phyloP scores from a whole-genome alignment of 2,888 invertebrate species.

The Leucozona laternaria region DNA sequence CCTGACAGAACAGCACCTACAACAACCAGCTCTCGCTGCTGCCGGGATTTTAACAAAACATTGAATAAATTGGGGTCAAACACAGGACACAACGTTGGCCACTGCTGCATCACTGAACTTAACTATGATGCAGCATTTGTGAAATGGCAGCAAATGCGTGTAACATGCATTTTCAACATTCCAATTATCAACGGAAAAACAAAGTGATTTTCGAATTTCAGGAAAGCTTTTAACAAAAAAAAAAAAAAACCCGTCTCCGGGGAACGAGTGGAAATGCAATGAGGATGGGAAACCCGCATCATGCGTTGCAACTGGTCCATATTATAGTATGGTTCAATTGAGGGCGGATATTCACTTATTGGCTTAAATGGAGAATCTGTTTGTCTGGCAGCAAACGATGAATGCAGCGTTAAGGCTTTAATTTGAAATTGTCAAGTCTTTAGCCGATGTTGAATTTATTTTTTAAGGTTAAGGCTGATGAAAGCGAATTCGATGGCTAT shows the following conservation, averaged over 20 bases:
- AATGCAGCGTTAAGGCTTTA: neutral
- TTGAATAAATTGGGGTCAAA: constrained; percentile 52
- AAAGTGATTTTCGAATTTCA: constrained; percentile 55
- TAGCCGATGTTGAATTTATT: neutral
- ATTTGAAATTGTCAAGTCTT: neutral
- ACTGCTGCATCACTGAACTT: constrained; percentile 41
- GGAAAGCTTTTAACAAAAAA: neutral
- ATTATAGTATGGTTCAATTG: constrained; percentile 16
- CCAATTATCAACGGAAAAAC: constrained; percentile 67
- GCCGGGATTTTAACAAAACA: neutral
- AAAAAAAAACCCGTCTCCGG: neutral
- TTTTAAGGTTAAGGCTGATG: neutral
- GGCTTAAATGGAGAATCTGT: constrained; percentile 8
- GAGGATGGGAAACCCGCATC: neutral
- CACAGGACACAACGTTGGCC: neutral
- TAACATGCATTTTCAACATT: constrained; percentile 72
- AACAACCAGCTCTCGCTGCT: neutral
- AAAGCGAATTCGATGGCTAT: too few species aligned
- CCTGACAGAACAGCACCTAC: neutral
- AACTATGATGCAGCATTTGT: constrained; percentile 11
- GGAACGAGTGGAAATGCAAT: neutral
- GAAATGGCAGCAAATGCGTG: constrained; percentile 48
- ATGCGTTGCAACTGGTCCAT: neutral
- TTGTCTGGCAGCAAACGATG: neutral
- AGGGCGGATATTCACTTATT: constrained; percentile 3